Evolutionary conservation across 1,140 invertebrate genomes (phyloP), one percentile per base, ranked within the genome.

Genomic region (Ceratina australensis): DNA sequence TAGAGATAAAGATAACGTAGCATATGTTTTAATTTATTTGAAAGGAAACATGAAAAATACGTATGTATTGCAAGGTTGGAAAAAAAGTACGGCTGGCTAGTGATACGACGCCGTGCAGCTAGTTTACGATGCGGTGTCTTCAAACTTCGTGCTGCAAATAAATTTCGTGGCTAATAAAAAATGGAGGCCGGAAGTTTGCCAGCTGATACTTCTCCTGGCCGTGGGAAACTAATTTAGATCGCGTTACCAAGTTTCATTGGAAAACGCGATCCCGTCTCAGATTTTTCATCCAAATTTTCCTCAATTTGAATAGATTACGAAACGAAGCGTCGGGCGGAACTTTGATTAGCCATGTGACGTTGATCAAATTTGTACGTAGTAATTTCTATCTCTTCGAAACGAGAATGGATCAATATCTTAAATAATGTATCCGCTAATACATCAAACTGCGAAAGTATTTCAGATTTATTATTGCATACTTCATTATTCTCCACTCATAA

Each of bases 151-250:
- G 3, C 13, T 24, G 50, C 26, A 33, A 33, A 68, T 68, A 68
- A 56, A 68, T 68, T 68, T 68, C 50, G n/a, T 33, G 54, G 18
- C 10, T 26, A 18, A 13, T 52, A 52, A 66, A 66, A 66, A 66
- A 66, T 66, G n/a, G 22, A 66, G 7, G 47, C 13, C 8, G 22
- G 2, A 66, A 66, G 64, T 66, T 66, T 49, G 50, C 20, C 64
- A 16, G n/a, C 13, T 33, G 26, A 20, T 20, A 52, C 18, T 22
- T 22, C 22, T 20, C 22, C 56, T 10, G 33, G 20, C 18, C 56
- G 56, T 22, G 5, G 22, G 12, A 52, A 52, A 52, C 50, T 52
- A 52, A 52, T 52, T 52, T 52, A 4, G 50, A 52, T 18, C 50
- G 50, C 16, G 50, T 15, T 52, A 52, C 15, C 50, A n/a, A 52